phyloP scores from a whole-genome alignment of 1,140 invertebrate species.

The Argopecten irradians region DNA sequence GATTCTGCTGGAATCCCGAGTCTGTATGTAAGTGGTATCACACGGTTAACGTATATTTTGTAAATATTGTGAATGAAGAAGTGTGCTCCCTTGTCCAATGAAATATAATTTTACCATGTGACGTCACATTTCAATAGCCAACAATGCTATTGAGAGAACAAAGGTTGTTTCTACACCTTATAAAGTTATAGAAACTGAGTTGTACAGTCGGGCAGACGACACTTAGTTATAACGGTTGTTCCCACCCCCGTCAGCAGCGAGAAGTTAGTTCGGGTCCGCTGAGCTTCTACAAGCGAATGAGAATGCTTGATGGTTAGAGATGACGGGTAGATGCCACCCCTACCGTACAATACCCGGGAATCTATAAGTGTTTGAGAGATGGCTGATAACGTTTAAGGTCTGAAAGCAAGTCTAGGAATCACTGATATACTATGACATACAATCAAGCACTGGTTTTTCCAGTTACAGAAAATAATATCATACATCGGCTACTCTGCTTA shows the following conservation, averaged over 20 bases:
- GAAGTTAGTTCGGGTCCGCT: constrained; percentile 4
- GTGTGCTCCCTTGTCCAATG: not conserved
- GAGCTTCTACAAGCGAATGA: constrained; percentile 6
- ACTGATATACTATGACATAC: not conserved
- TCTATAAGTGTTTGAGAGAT: constrained; percentile 16
- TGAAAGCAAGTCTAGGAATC: not conserved
- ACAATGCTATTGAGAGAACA: constrained; percentile 21
- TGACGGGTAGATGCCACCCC: not conserved
- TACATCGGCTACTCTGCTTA: not conserved
- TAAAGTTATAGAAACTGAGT: constrained; percentile 18
- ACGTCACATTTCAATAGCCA: constrained; percentile 5
- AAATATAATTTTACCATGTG: not conserved
- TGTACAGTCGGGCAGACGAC: constrained; percentile 4
- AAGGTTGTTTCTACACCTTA: not conserved
- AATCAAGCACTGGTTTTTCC: not conserved
- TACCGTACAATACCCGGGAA: no score
- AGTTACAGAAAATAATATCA: not conserved
- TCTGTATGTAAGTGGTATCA: not conserved
- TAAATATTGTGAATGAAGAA: constrained; percentile 18
- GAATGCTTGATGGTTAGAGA: not conserved
- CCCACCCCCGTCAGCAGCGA: constrained; percentile 9
- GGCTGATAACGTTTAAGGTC: not conserved
- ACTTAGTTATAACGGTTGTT: constrained; percentile 15
- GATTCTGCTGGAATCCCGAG: not conserved
- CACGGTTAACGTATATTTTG: not conserved